Evolutionary conservation across 30 jellyfish, hydroid and myxozoan species (phyloP).

Genomic region (Hydractinia echinata): DNA sequence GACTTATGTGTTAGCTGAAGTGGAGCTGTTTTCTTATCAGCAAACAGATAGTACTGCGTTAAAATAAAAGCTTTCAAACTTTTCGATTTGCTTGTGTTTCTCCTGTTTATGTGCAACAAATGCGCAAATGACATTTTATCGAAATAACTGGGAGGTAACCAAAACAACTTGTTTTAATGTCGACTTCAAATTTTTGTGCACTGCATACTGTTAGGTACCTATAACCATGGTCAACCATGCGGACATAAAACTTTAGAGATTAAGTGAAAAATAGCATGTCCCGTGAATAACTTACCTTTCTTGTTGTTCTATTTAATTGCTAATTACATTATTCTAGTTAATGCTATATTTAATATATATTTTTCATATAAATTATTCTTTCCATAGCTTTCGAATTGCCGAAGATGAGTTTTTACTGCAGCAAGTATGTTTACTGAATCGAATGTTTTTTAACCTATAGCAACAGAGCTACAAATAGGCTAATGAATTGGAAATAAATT

Average conservation of each 20-base stretch:
- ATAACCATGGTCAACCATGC: constrained; percentile 7
- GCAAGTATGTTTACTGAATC: constrained; percentile 10
- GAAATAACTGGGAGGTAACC: background rate
- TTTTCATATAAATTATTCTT: background rate
- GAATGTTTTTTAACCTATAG: constrained; percentile 16
- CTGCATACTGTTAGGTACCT: constrained; percentile 6
- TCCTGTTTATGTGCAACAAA: background rate
- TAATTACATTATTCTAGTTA: background rate
- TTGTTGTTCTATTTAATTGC: constrained; percentile 1
- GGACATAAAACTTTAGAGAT: background rate
- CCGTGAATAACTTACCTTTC: background rate
- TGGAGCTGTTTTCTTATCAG: too few species aligned
- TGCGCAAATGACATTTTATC: background rate
- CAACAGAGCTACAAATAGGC: background rate
- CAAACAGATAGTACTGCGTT: too few species aligned
- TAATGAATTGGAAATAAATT: constrained; percentile 8
- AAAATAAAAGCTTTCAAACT: background rate
- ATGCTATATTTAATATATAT: background rate
- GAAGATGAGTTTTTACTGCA: background rate
- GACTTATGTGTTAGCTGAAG: too few species aligned
- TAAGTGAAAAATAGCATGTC: background rate
- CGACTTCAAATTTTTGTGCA: background rate
- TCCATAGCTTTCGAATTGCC: background rate
- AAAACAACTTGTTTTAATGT: background rate
- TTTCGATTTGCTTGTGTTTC: background rate